A percentile compares a stretch with the other conserved stretches of the same genome.
phyloP scores from a whole-genome alignment of 2,797 vertebrate genomes.

The Spinibarbus caldwelli region DNA sequence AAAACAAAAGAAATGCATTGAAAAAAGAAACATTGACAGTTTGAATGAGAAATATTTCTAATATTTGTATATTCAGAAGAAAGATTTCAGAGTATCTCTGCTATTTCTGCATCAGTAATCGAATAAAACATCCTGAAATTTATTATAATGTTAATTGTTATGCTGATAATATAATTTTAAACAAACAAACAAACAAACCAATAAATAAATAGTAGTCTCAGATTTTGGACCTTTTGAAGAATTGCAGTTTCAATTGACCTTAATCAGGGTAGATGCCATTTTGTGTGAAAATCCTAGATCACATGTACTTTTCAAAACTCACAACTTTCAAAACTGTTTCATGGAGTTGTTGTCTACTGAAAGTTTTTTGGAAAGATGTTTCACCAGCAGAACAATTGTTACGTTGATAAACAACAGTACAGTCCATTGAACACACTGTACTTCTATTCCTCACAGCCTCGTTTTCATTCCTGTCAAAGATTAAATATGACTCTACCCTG shows the following conservation, averaged over 20 bases:
- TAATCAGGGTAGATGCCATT: too few relatives aligned
- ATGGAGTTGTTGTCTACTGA: not conserved
- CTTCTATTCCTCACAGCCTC: not conserved
- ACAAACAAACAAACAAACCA: too few relatives aligned
- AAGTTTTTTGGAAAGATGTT: not conserved
- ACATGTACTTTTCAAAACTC: not conserved
- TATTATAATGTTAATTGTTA: not conserved
- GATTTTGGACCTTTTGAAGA: too few relatives aligned
- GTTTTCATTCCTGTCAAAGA: not conserved
- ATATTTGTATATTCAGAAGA: not conserved
- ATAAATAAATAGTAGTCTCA: too few relatives aligned
- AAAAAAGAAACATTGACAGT: not conserved
- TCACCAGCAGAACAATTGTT: not conserved
- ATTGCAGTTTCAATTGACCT: too few relatives aligned
- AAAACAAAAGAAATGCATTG: too few relatives aligned
- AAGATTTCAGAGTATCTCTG: too few relatives aligned
- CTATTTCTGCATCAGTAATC: not conserved
- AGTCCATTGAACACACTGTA: not conserved
- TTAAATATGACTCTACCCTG: not conserved
- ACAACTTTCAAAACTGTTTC: not conserved
- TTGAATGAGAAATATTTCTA: not conserved
- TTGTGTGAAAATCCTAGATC: not conserved
- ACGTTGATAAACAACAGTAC: not conserved
- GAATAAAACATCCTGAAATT: not conserved
- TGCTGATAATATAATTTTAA: too few relatives aligned